A percentile compares a stretch with the other conserved stretches of the same genome.
Evolutionary conservation across 2,888 invertebrate species (phyloP).

Genomic region (Orthosia incerta): DNA sequence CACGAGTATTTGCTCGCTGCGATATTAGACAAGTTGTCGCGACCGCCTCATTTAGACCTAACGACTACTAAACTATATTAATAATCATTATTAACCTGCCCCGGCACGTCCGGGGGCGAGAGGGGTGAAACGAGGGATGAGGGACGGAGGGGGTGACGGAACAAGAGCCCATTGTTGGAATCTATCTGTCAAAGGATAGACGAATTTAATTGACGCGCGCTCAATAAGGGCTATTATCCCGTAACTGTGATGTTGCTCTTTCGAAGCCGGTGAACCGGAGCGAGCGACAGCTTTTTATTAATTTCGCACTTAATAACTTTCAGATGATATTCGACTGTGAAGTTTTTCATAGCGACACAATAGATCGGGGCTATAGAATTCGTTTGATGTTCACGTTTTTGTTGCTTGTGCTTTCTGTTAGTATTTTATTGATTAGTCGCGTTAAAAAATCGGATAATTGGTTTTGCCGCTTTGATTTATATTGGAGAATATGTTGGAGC

Average conservation of each 20-base stretch:
- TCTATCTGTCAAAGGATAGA: conserved; percentile 80
- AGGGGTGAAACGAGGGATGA: conserved; percentile 22
- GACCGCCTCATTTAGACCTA: conserved; percentile 82
- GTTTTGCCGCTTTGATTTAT: conserved; percentile 41
- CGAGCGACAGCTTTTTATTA: conserved; percentile 81
- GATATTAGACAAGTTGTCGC: conserved; percentile 87
- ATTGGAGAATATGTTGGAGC: background rate
- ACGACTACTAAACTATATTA: conserved; percentile 88
- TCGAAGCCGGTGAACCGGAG: conserved; percentile 76
- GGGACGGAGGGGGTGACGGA: conserved; percentile 45
- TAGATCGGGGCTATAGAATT: conserved; percentile 50
- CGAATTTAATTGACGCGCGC: conserved; percentile 82
- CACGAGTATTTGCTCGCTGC: conserved; percentile 82
- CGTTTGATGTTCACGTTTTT: conserved; percentile 64
- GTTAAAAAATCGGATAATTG: conserved; percentile 46
- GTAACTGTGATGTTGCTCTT: conserved; percentile 75
- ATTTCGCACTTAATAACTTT: conserved; percentile 79
- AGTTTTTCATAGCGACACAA: conserved; percentile 63
- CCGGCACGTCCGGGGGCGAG: conserved; percentile 63
- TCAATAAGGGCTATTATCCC: conserved; percentile 79
- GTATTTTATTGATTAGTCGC: conserved; percentile 64
- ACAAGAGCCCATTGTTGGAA: conserved; percentile 69
- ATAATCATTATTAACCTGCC: conserved; percentile 87
- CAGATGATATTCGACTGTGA: conserved; percentile 64
- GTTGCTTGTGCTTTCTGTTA: conserved; percentile 56